Percentiles rank a stretch among this genome's conserved stretches.
These are phyloP conservation scores for Sabellastarte sp. DNA, from an alignment of 2,888 invertebrate genomes.

Conservation along the genomic window DNA sequence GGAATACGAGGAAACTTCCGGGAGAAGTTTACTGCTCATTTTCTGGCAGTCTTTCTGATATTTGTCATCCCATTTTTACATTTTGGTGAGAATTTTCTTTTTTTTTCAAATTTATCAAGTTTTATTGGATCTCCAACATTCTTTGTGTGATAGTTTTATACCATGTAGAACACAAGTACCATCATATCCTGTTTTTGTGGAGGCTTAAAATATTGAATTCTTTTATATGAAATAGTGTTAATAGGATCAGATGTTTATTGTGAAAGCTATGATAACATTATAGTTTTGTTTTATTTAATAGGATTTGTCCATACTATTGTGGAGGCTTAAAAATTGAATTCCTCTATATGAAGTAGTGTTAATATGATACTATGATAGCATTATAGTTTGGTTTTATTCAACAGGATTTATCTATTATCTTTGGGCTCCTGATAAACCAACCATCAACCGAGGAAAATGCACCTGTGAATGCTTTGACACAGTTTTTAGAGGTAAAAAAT, in stretches of 20 bases:
- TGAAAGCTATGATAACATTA: neutral
- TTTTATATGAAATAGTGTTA: neutral
- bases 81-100: slow-evolving; percentile 39
- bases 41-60: slow-evolving; percentile 35
- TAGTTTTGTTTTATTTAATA: too few species aligned
- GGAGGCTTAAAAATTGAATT: too few species aligned
- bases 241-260: neutral
- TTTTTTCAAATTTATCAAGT: slow-evolving; percentile 5
- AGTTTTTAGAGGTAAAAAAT: slow-evolving; percentile 69
- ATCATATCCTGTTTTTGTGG: too few species aligned
- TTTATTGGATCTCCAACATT: too few species aligned
- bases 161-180: too few species aligned
- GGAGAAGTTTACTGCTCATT: slow-evolving; percentile 41
- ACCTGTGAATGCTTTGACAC: slow-evolving; percentile 77
- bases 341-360: too few species aligned
- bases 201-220: neutral
- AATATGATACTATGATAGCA: too few species aligned
- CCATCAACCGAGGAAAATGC: slow-evolving; percentile 69
- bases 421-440: slow-evolving; percentile 70
- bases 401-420: slow-evolving; percentile 59
- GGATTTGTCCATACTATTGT: too few species aligned
- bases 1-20: slow-evolving; percentile 40
- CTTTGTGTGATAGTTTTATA: too few species aligned
- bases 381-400: slow-evolving; percentile 12
- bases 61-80: slow-evolving; percentile 50